Percentiles rank a stretch among this genome's conserved stretches.
Evolutionary conservation across 2,797 vertebrate species (phyloP).

Genomic region (Megaceryle alcyon): DNA sequence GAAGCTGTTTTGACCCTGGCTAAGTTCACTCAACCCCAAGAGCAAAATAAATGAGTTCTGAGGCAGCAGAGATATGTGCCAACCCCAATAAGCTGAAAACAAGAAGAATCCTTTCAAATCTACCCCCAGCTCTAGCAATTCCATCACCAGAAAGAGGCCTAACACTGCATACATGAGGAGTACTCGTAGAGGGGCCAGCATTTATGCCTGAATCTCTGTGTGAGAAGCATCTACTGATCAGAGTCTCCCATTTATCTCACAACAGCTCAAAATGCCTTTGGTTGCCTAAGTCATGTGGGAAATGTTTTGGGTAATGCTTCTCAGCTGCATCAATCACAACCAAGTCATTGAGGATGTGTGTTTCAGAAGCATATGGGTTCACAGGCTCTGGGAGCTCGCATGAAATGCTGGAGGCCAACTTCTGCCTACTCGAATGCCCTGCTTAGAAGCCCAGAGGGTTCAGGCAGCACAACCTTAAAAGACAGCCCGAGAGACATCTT

Average conservation of each 20-base stretch:
- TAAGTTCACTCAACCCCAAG: conserved; percentile 3
- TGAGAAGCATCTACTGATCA: conserved; percentile 35
- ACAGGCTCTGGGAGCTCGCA: not conserved
- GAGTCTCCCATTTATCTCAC: conserved; percentile 21
- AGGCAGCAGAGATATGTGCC: not conserved
- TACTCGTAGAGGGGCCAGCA: not conserved
- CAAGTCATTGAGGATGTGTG: conserved; percentile 42
- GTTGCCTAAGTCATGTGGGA: conserved; percentile 58
- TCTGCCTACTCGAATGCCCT: not conserved
- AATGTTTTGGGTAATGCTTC: conserved; percentile 59
- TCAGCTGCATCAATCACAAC: conserved; percentile 55
- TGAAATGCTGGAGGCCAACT: not conserved
- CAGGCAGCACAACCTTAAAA: not conserved
- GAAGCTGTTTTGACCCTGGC: conserved; percentile 27
- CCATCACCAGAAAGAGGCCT: not conserved
- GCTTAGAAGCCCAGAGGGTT: not conserved
- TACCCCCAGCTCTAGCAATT: conserved; percentile 6
- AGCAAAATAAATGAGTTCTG: conserved; percentile 37
- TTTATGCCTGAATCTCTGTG: not conserved
- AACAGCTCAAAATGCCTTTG: conserved; percentile 11
- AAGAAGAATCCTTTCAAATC: conserved; percentile 4
- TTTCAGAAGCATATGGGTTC: conserved; percentile 5
- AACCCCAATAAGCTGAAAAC: not conserved
- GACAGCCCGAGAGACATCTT: not conserved
- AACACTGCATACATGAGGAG: not conserved